Evolutionary conservation across 2,888 invertebrate species (phyloP).

Genomic region (Epirrita christyi): DNA sequence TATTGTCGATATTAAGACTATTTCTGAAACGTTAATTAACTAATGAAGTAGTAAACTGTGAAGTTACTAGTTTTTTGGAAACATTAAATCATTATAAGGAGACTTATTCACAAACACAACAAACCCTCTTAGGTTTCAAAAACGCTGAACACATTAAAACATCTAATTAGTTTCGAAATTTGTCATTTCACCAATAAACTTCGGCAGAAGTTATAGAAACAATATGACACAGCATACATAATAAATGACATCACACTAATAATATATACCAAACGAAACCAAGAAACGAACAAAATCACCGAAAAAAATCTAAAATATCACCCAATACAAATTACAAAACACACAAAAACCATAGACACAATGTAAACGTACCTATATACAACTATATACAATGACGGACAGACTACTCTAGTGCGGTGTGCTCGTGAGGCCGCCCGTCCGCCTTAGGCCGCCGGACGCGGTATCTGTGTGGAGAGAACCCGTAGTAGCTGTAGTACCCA

Average conservation of each 20-base stretch:
- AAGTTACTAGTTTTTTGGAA: not conserved
- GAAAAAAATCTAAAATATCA: conserved; percentile 27
- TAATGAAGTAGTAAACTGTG: not conserved
- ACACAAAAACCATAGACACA: conserved; percentile 48
- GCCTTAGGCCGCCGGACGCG: conserved; percentile 66
- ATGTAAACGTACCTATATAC: conserved; percentile 81
- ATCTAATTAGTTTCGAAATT: too few relatives aligned
- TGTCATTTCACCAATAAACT: too few relatives aligned
- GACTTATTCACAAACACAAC: not conserved
- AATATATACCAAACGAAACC: too few relatives aligned
- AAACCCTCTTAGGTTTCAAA: too few relatives aligned
- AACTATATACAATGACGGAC: conserved; percentile 72
- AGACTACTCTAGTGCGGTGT: conserved; percentile 64
- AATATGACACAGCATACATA: too few relatives aligned
- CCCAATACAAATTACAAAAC: conserved; percentile 5
- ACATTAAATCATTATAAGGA: not conserved
- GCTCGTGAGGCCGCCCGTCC: conserved; percentile 67
- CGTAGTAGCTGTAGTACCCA: conserved; percentile 47
- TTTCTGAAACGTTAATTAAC: too few relatives aligned
- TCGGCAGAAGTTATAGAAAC: too few relatives aligned
- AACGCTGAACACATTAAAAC: too few relatives aligned
- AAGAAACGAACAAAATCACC: too few relatives aligned
- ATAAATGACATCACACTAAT: too few relatives aligned
- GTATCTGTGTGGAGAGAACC: conserved; percentile 66
- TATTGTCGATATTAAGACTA: conserved; percentile 33